Evolutionary conservation across 1,140 invertebrate species (phyloP).

Genomic region (Physella acuta): DNA sequence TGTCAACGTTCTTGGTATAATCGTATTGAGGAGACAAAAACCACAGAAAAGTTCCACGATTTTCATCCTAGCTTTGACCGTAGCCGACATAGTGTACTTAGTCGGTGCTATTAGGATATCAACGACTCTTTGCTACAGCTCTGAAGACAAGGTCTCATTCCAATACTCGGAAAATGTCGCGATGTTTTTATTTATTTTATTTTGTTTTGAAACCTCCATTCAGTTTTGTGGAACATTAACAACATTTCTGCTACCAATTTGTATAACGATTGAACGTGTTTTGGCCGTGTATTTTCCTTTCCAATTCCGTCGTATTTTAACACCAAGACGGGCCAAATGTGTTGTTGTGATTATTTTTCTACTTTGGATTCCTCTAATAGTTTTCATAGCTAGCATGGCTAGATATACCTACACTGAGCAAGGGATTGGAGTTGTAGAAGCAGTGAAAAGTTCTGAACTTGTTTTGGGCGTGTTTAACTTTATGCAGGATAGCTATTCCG

Average conservation of each 20-base stretch:
- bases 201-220: neutral
- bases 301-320: conserved; percentile 1
- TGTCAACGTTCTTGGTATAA: neutral
- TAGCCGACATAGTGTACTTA: neutral
- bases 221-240: conserved; percentile 1
- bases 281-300: conserved; percentile 4
- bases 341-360: neutral
- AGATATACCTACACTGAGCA: no score
- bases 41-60: conserved; percentile 4
- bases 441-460: no score
- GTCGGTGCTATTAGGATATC: neutral
- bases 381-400: no score
- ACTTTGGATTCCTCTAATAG: conserved; percentile 1
- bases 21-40: neutral
- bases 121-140: neutral
- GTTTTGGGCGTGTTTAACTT: no score
- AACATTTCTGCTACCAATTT: neutral
- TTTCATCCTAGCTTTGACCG: neutral
- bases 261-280: neutral
- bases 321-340: neutral
- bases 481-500: no score
- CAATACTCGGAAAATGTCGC: neutral
- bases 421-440: no score
- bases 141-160: neutral
- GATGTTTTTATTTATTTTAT: neutral